These are phyloP conservation scores for Ips nitidus DNA, from an alignment of 1,140 invertebrate species.

Conservation along the genomic window DNA sequence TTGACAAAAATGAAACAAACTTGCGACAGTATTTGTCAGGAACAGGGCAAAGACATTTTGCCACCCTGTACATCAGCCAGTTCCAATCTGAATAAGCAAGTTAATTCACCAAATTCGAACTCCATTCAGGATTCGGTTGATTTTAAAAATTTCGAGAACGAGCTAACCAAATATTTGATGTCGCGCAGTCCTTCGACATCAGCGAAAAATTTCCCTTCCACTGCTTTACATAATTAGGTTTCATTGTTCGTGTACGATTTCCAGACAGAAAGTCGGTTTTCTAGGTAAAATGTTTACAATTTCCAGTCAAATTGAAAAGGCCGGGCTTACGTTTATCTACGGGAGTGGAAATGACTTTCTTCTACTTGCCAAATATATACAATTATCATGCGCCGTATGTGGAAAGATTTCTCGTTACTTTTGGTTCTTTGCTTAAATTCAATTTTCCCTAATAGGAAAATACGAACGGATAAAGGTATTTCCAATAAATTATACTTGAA, in stretches of 20 bases:
- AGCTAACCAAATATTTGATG: constrained; percentile 56
- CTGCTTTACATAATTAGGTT: constrained; percentile 24
- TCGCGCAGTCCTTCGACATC: constrained; percentile 50
- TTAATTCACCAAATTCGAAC: constrained; percentile 54
- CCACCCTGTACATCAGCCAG: constrained; percentile 46
- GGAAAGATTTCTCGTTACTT: not conserved
- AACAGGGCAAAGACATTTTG: constrained; percentile 39
- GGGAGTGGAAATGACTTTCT: no score
- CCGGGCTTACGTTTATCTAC: no score
- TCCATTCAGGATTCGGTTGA: constrained; percentile 53
- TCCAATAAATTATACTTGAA: constrained; percentile 2
- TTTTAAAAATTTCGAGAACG: constrained; percentile 56
- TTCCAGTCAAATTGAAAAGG: not conserved
- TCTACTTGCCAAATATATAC: not conserved
- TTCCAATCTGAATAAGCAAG: constrained; percentile 35
- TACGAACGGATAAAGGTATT: not conserved
- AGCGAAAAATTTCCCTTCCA: constrained; percentile 25
- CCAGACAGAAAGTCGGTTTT: not conserved
- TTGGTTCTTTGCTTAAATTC: not conserved
- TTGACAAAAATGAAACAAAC: constrained; percentile 76
- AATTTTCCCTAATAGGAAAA: not conserved
- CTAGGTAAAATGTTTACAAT: not conserved
- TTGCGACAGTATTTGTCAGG: constrained; percentile 63
- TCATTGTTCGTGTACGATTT: not conserved
- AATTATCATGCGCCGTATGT: constrained; percentile 6